Evolutionary conservation across 2,113 vertebrate genomes (phyloP), one percentile per base, ranked within the genome.

Genomic region (Sinocyclocheilus grahami): DNA sequence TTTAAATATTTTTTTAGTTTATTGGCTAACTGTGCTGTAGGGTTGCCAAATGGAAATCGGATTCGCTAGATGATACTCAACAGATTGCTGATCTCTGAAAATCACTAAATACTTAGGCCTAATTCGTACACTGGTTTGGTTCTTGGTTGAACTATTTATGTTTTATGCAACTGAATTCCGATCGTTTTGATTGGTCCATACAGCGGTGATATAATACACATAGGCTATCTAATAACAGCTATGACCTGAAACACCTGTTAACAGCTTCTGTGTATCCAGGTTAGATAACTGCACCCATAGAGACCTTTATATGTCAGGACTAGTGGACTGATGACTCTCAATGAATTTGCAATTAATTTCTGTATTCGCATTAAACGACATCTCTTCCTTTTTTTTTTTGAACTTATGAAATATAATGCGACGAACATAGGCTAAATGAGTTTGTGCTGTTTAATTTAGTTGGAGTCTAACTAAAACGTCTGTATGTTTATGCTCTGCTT

Each of bases 211-310:
- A 16, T 7, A 16, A 30, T 22, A 58, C 55, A 22, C 55, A 58
- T 20, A 30, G 30, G 30, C 30, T 30, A 20, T 58, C 5, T 5
- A 20, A 18, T 58, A 5, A 58, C 55, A 58, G 18, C 5, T 58
- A 58, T 22, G 55, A 58, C 22, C 0, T 63, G 88, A 91, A 90
- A 90, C 91, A 89, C 88, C 87, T 46, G 39, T 24, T 24, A 7
- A 27, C 71, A 74, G 37, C 67, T 69, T 37, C 27, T 30, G 55
- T 58, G 18, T 58, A 20, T 30, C 2, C 30, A 30, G 5, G 5
- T 20, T 51, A 14, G 0, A 27, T 24, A 20, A 3, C 58, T 60
- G 58, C 58, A 60, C 58, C 1, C 8, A 30, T 14, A 30, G 13
- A 67, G 4, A 0, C 18, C 6, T 65, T 27, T 65, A 65, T 0